Evolutionary conservation across 2,888 invertebrate genomes (phyloP), one percentile per base, ranked within the genome.

Genomic region (Dermolepida albohirtum): DNA sequence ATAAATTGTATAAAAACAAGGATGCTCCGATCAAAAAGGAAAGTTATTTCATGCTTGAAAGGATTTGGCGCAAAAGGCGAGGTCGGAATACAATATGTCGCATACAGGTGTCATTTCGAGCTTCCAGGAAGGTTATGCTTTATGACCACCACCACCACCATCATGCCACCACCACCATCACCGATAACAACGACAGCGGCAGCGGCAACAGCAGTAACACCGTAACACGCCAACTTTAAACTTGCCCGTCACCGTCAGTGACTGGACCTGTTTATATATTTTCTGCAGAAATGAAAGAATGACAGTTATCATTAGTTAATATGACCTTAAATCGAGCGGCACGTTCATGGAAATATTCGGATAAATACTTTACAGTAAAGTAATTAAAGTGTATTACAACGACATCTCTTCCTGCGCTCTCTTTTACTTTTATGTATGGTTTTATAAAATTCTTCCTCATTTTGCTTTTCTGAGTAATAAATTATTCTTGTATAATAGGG

Each of bases 11-110:
- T 22, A 63, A 63, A 67, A 63, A 67, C 64, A 59, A 68, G 59
- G 68, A 68, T 65, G 68, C 65, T 59, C 65, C 65, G 68, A 65
- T 68, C 68, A 68, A 68, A 65, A 68, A 68, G 68, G 68, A 68
- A 68, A 68, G 68, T 68, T 68, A 68, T 68, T 68, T 68, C 68
- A 68, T 68, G 68, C 68, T 69, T 44, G 64, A 67, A 68, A 67
- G 68, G 68, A 66, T 64, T 67, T 69, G 70, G 68, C 59, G 71
- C 70, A 70, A 70, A 70, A 70, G 70, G 70, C 70, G 70, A 70
- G 67, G 67, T 69, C 68, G 65, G 59, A 54, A 54, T 64, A 70
- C 70, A 67, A 70, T 70, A 67, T 70, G 70, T 64, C 64, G 70
- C 64, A 64, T 57, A 67, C 70, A 70, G 70, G 70, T 70, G 70